Base-by-base conservation (phyloP, 2,797 vertebrate species). In the Anniella stebbinsi region DNA sequence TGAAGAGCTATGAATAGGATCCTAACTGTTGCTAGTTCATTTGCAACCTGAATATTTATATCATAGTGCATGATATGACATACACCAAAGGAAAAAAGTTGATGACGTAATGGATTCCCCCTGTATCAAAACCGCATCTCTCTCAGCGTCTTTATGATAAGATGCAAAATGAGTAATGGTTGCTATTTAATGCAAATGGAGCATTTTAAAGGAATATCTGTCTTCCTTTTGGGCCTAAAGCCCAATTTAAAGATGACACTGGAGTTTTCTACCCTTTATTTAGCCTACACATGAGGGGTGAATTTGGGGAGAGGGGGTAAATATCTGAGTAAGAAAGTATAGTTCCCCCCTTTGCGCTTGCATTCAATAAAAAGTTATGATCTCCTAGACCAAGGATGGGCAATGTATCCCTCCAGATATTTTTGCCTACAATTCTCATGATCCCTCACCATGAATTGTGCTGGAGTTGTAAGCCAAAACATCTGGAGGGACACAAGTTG, bases 21-120 rank as follows among this genome's bases (percentile, higher is more conserved):
- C 23, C 13, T 77, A 51, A 41, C 38, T 51, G 23, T 33, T 76
- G 69, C 41, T 76, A 0, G 48, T 80, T 48, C 51, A 33, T 30
- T 84, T 76, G 48, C 51, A 69, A 25, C n/a, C 60, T 36, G 23
- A 77, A 87, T 87, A 87, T 90, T 87, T 90, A 90, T 89, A 89
- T 75, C 70, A 33, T 63, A 63, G 60, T 63, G 60, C 21, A 63
- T 63, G 60, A 63, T 63, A 63, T 63, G 21, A 23, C 60, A 63
- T 75, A 23, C 57, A 21, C 48, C 45, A 82, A 28, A 87, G 48
- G 85, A 75, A 76, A 38, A 4, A 87, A 36, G 33, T 66, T 33
- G 33, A 13, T 83, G 86, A 87, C n/a, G 81, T 77, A 83, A 12
- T 60, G 30, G 38, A 18, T 36, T 72, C n/a, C 25, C 84, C 88